Percentiles rank a stretch among this genome's conserved stretches.
phyloP scores from a whole-genome alignment of 2,797 vertebrate genomes.

The Schizopygopsis malacanthus region DNA sequence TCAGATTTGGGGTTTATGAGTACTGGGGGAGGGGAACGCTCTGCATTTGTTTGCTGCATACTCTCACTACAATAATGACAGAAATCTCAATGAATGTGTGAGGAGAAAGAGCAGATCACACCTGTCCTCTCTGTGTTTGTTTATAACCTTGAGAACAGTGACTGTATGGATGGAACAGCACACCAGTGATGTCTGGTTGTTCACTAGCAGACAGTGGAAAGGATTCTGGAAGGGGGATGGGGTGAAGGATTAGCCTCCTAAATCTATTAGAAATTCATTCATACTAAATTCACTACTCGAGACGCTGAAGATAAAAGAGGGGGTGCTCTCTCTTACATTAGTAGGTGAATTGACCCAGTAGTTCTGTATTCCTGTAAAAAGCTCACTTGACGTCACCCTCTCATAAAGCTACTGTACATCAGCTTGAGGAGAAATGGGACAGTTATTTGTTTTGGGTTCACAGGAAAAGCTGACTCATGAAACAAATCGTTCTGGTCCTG shows the following conservation, averaged over 20 bases:
- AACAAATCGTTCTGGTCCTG: neutral
- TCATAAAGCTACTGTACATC: slow-evolving; percentile 9
- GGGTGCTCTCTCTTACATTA: neutral
- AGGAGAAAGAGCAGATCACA: slow-evolving; percentile 6
- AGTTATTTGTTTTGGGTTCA: slow-evolving; percentile 21
- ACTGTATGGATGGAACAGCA: neutral
- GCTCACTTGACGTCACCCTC: slow-evolving; percentile 11
- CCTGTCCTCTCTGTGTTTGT: slow-evolving; percentile 7
- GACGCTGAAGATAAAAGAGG: neutral
- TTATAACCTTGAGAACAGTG: slow-evolving; percentile 10
- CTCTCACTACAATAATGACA: slow-evolving; percentile 51
- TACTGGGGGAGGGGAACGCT: slow-evolving; percentile 49
- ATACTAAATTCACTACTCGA: slow-evolving; percentile 35
- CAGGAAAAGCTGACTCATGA: neutral
- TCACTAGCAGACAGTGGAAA: neutral
- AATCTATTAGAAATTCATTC: slow-evolving; percentile 40
- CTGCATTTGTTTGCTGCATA: slow-evolving; percentile 11
- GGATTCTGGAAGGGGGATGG: slow-evolving; percentile 33
- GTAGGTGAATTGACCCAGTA: slow-evolving; percentile 23
- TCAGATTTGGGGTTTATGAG: slow-evolving; percentile 32
- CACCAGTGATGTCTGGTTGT: neutral
- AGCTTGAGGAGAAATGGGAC: neutral
- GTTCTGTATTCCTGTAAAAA: slow-evolving; percentile 19
- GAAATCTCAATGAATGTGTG: slow-evolving; percentile 22
- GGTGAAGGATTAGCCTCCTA: slow-evolving; percentile 34